phyloP scores from a whole-genome alignment of 30 jellyfish, hydroid and myxozoan species.

The Cassiopea xamachana region DNA sequence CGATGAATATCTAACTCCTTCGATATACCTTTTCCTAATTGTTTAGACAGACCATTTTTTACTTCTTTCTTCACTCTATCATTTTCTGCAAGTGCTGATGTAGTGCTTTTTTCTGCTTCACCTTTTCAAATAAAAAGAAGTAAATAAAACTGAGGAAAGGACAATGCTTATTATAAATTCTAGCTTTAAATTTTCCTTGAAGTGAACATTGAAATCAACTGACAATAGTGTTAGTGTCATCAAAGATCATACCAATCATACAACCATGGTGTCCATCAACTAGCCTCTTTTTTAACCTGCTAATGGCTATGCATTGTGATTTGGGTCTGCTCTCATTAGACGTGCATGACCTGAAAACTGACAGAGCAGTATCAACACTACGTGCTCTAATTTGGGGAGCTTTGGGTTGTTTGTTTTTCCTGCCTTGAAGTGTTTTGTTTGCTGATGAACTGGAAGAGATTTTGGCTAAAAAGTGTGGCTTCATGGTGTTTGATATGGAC shows the following conservation, averaged over 20 bases:
- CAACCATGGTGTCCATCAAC: background rate
- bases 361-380: constrained; percentile 11
- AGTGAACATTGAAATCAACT: too few relatives aligned
- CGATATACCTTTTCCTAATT: too few relatives aligned
- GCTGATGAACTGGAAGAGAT: background rate
- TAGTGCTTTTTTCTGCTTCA: too few relatives aligned
- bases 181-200: too few relatives aligned
- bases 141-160: too few relatives aligned
- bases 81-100: too few relatives aligned
- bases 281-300: background rate
- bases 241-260: background rate
- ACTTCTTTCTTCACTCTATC: too few relatives aligned
- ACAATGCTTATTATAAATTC: too few relatives aligned
- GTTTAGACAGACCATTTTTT: too few relatives aligned
- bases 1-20: too few relatives aligned
- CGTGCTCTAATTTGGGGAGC: background rate
- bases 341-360: background rate
- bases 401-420: background rate
- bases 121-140: too few relatives aligned
- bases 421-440: constrained; percentile 24
- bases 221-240: background rate
- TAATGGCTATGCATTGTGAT: background rate
- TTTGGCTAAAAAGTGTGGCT: background rate
- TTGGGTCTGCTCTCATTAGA: background rate
- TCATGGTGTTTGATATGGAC: constrained; percentile 5